Percentiles rank a stretch among this genome's conserved stretches.
phyloP scores from a whole-genome alignment of 2,888 invertebrate genomes.

The Tetrapedia diversipes region DNA sequence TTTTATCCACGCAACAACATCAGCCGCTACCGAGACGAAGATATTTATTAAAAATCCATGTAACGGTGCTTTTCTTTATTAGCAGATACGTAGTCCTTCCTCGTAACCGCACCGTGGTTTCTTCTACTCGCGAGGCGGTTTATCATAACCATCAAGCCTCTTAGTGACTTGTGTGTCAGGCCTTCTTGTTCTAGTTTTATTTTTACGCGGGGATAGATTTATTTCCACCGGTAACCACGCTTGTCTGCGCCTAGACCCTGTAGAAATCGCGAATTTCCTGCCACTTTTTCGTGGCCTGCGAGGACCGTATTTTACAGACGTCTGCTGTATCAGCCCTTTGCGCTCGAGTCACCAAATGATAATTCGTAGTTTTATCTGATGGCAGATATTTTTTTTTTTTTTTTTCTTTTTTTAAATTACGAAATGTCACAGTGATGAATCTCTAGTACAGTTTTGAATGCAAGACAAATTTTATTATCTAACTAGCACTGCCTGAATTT shows the following conservation, averaged over 20 bases:
- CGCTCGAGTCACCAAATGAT: too few species aligned
- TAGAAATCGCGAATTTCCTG: conserved; percentile 52
- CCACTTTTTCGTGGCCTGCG: too few species aligned
- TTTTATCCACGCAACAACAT: neutral
- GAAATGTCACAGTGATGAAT: too few species aligned
- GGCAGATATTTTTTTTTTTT: too few species aligned
- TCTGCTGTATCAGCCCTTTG: too few species aligned
- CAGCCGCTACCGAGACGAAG: neutral
- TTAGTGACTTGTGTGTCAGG: conserved; percentile 39
- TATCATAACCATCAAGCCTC: conserved; percentile 55
- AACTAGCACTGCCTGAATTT: too few species aligned
- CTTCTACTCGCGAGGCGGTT: conserved; percentile 38
- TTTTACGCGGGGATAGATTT: conserved; percentile 55
- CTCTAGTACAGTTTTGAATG: too few species aligned
- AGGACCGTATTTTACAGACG: too few species aligned
- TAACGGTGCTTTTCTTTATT: conserved; percentile 14
- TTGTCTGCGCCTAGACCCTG: conserved; percentile 13
- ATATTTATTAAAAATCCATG: conserved; percentile 8
- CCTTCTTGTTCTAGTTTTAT: conserved; percentile 62
- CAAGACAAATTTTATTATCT: too few species aligned
- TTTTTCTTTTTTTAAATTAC: too few species aligned
- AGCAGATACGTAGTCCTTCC: conserved; percentile 6
- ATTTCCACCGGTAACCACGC: conserved; percentile 53
- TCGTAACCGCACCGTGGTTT: conserved; percentile 20
- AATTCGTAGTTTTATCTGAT: too few species aligned